Evolutionary conservation across 1,140 invertebrate genomes (phyloP).

Genomic region (Drosophila jambulina): DNA sequence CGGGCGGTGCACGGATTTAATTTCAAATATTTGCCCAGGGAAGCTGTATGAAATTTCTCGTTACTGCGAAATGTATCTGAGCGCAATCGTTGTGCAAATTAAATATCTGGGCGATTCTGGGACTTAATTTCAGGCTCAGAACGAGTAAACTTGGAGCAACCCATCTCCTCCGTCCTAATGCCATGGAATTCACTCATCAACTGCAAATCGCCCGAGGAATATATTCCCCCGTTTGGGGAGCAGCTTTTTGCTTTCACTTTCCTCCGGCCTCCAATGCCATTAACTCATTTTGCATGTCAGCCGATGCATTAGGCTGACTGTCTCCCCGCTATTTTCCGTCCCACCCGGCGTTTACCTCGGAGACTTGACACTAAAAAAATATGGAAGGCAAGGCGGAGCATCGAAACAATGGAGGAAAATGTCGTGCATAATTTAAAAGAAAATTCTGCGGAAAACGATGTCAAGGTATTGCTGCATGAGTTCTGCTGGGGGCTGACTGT

Average conservation of each 20-base stretch:
- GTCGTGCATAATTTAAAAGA: constrained; percentile 54
- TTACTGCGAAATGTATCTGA: constrained; percentile 16
- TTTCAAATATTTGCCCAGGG: constrained; percentile 42
- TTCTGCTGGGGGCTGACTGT: constrained; percentile 12
- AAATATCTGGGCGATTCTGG: constrained; percentile 9
- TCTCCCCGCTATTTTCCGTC: constrained; percentile 21
- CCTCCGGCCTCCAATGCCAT: constrained; percentile 44
- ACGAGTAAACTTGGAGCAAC: not conserved
- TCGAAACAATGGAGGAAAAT: constrained; percentile 55
- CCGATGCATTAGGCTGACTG: constrained; percentile 53
- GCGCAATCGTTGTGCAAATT: constrained; percentile 23
- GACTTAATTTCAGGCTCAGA: constrained; percentile 9
- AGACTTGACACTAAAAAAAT: constrained; percentile 59
- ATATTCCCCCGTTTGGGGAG: constrained; percentile 4
- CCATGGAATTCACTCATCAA: constrained; percentile 36
- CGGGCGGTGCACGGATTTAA: constrained; percentile 46
- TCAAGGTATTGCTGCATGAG: constrained; percentile 53
- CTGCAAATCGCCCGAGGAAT: constrained; percentile 44
- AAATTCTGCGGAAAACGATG: constrained; percentile 52
- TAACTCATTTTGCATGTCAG: constrained; percentile 66
- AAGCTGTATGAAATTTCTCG: constrained; percentile 4
- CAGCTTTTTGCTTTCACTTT: constrained; percentile 42
- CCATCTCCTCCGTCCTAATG: not conserved
- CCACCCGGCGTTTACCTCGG: constrained; percentile 12
- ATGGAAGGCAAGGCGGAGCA: constrained; percentile 31